Percentiles rank a stretch among this genome's conserved stretches.
Conservation (phyloP, 2,797 vertebrate species). For the Graptemys geographica region DNA sequence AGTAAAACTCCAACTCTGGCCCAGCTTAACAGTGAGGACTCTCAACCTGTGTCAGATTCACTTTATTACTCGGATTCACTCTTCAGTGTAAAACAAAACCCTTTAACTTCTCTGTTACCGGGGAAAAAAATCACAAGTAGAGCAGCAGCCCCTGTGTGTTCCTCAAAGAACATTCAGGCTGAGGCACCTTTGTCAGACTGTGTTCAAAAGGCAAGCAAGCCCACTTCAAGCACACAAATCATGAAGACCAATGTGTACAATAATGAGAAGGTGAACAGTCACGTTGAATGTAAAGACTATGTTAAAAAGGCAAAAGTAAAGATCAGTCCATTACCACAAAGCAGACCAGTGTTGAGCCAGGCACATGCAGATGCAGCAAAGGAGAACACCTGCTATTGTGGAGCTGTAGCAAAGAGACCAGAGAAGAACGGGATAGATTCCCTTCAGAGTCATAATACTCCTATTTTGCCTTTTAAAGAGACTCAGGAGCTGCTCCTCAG, state of each 20-base stretch:
- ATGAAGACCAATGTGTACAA: conserved; percentile 88
- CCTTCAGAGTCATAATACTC: conserved; percentile 66
- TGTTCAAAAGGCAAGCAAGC: conserved; percentile 91
- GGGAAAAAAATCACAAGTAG: conserved; percentile 84
- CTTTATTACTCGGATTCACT: conserved; percentile 91
- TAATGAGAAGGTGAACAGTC: conserved; percentile 84
- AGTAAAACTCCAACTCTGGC: conserved; percentile 95
- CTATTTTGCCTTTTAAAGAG: conserved; percentile 85
- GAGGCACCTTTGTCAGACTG: conserved; percentile 87
- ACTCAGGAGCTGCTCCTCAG: conserved; percentile 84
- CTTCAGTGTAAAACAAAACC: conserved; percentile 85
- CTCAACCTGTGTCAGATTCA: conserved; percentile 93
- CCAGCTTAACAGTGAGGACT: conserved; percentile 98
- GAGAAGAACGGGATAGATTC: conserved; percentile 79
- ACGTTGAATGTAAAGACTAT: conserved; percentile 89
- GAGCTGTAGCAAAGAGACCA: conserved; percentile 81
- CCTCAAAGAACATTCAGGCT: conserved; percentile 81
- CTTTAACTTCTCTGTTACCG: conserved; percentile 81
- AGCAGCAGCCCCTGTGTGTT: conserved; percentile 81
- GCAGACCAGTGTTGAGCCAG: conserved; percentile 79
- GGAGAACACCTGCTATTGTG: conserved; percentile 84
- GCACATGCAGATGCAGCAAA: conserved; percentile 80
- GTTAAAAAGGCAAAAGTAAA: conserved; percentile 97
- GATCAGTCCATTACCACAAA: conserved; percentile 85
- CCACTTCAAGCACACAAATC: conserved; percentile 93